Evolutionary conservation across 1,140 invertebrate species (phyloP), one percentile per base, ranked within the genome.

Genomic region (Antheraea mylitta): DNA sequence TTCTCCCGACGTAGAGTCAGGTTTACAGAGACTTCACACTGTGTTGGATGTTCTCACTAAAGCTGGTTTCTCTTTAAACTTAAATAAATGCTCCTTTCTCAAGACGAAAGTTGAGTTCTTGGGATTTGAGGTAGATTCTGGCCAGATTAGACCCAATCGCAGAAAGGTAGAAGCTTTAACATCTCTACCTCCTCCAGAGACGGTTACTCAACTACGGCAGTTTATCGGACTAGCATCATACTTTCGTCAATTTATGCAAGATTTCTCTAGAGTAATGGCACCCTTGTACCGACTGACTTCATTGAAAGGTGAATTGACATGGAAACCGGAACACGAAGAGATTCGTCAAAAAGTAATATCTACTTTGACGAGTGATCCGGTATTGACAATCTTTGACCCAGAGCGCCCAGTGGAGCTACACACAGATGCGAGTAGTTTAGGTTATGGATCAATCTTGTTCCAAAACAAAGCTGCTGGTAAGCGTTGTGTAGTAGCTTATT

Each of bases 381-480:
- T n/a, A n/a, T n/a, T n/a, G n/a, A n/a, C n/a, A n/a, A n/a, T n/a
- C n/a, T n/a, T n/a, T n/a, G n/a, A n/a, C n/a, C n/a, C n/a, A n/a
- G n/a, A n/a, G n/a, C n/a, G n/a, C n/a, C n/a, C n/a, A n/a, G n/a
- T n/a, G n/a, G n/a, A n/a, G n/a, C n/a, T n/a, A n/a, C n/a, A n/a
- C n/a, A n/a, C n/a, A n/a, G n/a, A n/a, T n/a, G n/a, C n/a, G n/a
- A n/a, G n/a, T n/a, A n/a, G n/a, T n/a, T n/a, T n/a, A n/a, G n/a
- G n/a, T n/a, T 59, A 58, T 74, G 58, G 69, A 69, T 22, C 67
- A n/a, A n/a, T n/a, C n/a, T n/a, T 74, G 36, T 69, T 58, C 18
- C 76, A 19, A 61, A 69, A 80, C 22, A 72, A 67, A 9, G 64
- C 76, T 16, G 77, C 77, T 0, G 70, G 76, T 36, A 80, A 77